Percentiles rank a stretch among this genome's conserved stretches.
Evolutionary conservation across 2,113 vertebrate genomes (phyloP).

Genomic region (Crotalus horridus): DNA sequence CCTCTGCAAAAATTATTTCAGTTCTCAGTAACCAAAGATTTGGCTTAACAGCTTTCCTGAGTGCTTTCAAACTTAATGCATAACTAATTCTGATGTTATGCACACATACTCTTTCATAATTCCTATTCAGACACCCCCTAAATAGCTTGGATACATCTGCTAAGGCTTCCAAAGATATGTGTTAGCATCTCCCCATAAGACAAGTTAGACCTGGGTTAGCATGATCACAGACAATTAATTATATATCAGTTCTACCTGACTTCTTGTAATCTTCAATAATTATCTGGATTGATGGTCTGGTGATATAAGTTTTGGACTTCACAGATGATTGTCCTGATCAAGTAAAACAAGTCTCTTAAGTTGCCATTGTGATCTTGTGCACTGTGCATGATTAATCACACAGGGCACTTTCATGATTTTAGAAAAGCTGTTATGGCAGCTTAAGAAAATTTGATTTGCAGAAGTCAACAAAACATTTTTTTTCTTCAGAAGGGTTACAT

Average conservation of each 20-base stretch:
- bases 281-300: neutral
- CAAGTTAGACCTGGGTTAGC: neutral
- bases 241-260: neutral
- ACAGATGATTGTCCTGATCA: neutral
- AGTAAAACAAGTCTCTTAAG: neutral
- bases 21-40: neutral
- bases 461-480: neutral
- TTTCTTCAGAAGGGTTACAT: slow-evolving; percentile 21
- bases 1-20: neutral
- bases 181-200: neutral
- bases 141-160: neutral
- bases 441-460: neutral
- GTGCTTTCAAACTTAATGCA: neutral
- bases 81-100: neutral
- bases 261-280: neutral
- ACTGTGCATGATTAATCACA: neutral
- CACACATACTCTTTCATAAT: too few relatives aligned
- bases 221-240: neutral
- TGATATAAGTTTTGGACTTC: neutral
- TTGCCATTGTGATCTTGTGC: neutral
- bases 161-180: too few relatives aligned
- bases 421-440: neutral
- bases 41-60: neutral
- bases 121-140: neutral
- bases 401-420: slow-evolving; percentile 1